A percentile compares a stretch with the other conserved stretches of the same genome.
These are phyloP conservation scores for Tinea pellionella DNA, from an alignment of 2,888 invertebrate species.

Conservation along the genomic window DNA sequence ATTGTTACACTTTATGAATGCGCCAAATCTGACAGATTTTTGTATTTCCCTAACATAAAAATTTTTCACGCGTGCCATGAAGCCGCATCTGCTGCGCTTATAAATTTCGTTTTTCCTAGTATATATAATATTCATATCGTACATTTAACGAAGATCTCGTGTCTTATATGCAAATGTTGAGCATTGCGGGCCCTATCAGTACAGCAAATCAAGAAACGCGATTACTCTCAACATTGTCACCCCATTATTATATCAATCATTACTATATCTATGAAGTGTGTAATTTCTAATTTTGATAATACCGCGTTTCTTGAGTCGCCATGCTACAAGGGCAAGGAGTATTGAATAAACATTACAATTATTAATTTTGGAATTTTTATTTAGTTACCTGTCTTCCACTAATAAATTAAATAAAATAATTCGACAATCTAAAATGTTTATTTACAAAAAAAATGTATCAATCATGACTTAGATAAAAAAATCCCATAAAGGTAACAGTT, in stretches of 20 bases:
- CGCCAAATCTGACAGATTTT: not conserved
- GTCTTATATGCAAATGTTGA: constrained; percentile 38
- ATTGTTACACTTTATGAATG: not conserved
- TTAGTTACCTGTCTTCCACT: not conserved
- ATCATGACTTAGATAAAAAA: too few species aligned
- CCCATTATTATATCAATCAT: too few species aligned
- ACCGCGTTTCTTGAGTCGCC: too few species aligned
- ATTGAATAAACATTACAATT: constrained; percentile 4
- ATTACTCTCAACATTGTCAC: too few species aligned
- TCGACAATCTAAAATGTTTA: not conserved
- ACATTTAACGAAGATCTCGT: constrained; percentile 36
- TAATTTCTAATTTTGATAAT: too few species aligned
- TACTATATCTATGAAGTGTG: too few species aligned
- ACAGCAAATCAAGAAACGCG: too few species aligned
- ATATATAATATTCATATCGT: not conserved
- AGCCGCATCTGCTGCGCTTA: not conserved
- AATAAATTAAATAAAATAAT: not conserved
- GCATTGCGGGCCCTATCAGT: constrained; percentile 24
- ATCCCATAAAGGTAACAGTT: not conserved
- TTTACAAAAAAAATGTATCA: not conserved
- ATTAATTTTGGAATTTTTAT: not conserved
- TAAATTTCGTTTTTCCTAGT: constrained; percentile 1
- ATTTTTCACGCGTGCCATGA: not conserved
- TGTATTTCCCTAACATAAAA: not conserved
- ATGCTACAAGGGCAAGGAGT: not conserved